phyloP scores from a whole-genome alignment of 2,113 vertebrate genomes.

The Channa argus region DNA sequence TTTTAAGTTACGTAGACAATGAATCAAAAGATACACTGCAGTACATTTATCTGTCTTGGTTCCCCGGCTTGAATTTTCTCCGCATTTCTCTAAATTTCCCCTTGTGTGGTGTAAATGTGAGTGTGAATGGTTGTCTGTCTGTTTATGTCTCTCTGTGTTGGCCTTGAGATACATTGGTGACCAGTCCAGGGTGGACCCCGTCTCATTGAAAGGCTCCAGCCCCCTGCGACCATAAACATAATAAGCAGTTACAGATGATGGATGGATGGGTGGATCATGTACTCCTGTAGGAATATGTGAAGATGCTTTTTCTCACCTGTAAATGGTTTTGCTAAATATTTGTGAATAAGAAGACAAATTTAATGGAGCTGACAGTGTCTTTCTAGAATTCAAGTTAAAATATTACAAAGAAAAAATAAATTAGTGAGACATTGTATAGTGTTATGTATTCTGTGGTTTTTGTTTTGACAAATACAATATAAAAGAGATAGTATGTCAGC shows the following conservation, averaged over 20 bases:
- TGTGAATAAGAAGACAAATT: slow-evolving; percentile 51
- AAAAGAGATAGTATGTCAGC: background rate
- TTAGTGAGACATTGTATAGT: background rate
- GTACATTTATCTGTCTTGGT: no score
- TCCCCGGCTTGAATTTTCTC: no score
- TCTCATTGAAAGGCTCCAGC: no score
- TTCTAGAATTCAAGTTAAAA: slow-evolving; percentile 59
- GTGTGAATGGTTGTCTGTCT: no score
- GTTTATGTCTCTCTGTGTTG: no score
- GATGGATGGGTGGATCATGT: background rate
- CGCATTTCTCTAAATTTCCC: no score
- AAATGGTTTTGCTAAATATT: slow-evolving; percentile 65
- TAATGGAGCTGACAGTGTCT: slow-evolving; percentile 55
- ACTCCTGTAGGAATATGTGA: slow-evolving; percentile 22
- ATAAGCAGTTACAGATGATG: no score
- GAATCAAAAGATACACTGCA: no score
- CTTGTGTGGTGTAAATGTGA: no score
- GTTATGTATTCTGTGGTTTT: background rate
- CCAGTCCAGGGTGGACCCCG: no score
- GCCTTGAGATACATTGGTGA: no score
- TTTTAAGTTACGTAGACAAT: background rate
- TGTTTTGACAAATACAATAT: slow-evolving; percentile 10
- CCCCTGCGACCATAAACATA: no score
- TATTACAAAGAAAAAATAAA: slow-evolving; percentile 26
- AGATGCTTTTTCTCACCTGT: slow-evolving; percentile 73